Evolutionary conservation across 2,888 invertebrate species (phyloP).

Genomic region (Perdita meconis): DNA sequence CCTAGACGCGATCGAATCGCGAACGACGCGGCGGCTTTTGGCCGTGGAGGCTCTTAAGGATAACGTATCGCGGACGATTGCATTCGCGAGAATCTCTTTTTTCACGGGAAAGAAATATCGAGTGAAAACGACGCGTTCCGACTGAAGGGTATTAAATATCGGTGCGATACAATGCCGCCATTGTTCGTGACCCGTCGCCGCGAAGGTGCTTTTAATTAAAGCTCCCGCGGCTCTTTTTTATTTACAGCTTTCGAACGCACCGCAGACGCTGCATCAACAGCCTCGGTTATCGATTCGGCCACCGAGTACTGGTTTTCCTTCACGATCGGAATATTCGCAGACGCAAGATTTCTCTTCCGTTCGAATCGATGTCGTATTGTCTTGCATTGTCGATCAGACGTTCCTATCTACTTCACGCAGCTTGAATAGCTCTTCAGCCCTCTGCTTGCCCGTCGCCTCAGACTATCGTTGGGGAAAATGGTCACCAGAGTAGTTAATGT

Average conservation of each 20-base stretch:
- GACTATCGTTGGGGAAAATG: too few species aligned
- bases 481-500: too few species aligned
- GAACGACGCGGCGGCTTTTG: background rate
- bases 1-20: conserved; percentile 14
- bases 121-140: conserved; percentile 48
- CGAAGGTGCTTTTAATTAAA: conserved; percentile 78
- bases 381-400: conserved; percentile 22
- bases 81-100: conserved; percentile 26
- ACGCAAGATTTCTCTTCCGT: background rate
- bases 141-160: conserved; percentile 71
- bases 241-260: conserved; percentile 53
- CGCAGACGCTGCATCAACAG: conserved; percentile 32
- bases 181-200: conserved; percentile 69
- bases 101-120: conserved; percentile 32
- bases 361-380: conserved; percentile 28
- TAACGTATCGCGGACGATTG: conserved; percentile 12
- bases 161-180: conserved; percentile 71
- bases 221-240: conserved; percentile 53
- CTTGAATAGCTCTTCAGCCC: conserved; percentile 4
- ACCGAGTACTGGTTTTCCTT: conserved; percentile 23
- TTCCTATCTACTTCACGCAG: conserved; percentile 3
- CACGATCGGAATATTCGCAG: background rate
- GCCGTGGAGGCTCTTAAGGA: background rate
- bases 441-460: background rate
- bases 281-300: conserved; percentile 45